Conservation (phyloP, 64 coral and sea anemone species). For the Montipora foliosa region DNA sequence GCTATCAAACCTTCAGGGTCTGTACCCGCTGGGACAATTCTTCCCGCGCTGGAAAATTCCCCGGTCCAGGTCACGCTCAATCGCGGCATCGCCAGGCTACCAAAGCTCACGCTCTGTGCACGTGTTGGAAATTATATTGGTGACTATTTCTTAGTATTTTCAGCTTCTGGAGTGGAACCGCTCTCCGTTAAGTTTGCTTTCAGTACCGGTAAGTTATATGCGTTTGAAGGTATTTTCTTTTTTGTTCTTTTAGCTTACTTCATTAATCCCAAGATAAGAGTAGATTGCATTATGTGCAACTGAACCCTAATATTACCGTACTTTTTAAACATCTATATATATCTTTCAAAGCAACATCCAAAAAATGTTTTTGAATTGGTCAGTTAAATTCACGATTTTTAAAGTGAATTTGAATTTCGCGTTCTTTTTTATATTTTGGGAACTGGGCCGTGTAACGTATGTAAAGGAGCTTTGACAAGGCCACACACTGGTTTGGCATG, state of each 20-base stretch:
- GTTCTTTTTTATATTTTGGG: too few relatives aligned
- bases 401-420: too few relatives aligned
- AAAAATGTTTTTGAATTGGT: too few relatives aligned
- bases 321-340: too few relatives aligned
- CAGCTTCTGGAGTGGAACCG: constrained; percentile 50
- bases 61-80: constrained; percentile 57
- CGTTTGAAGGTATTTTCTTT: not conserved
- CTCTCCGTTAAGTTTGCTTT: constrained; percentile 78
- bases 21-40: constrained; percentile 26
- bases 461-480: too few relatives aligned
- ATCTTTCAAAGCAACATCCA: too few relatives aligned
- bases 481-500: too few relatives aligned
- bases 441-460: too few relatives aligned
- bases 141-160: constrained; percentile 80
- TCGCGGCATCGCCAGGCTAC: constrained; percentile 62
- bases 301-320: too few relatives aligned
- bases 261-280: too few relatives aligned
- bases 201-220: constrained; percentile 73
- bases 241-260: not conserved
- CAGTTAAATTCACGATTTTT: too few relatives aligned
- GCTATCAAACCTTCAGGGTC: constrained; percentile 43
- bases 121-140: constrained; percentile 84
- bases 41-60: constrained; percentile 62
- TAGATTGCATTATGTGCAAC: too few relatives aligned
- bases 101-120: constrained; percentile 51